Evolutionary conservation across 2,797 vertebrate species (phyloP).

Genomic region (Borostomias antarcticus): DNA sequence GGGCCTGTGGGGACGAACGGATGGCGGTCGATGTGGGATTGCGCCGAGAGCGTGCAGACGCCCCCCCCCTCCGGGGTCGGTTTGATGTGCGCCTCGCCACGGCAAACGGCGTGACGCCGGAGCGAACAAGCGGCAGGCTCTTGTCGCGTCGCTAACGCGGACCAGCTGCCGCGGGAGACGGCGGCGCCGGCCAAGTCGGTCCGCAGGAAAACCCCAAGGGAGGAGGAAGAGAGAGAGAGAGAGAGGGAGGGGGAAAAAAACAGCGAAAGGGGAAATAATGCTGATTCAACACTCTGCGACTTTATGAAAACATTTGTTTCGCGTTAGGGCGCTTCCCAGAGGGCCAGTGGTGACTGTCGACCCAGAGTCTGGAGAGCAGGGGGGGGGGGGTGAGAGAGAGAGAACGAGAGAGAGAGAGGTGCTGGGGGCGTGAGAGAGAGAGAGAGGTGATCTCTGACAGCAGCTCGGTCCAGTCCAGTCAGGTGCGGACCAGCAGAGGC

Average conservation of each 20-base stretch:
- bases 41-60: too few species aligned
- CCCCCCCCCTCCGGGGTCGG: too few species aligned
- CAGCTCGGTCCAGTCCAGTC: too few species aligned
- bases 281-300: constrained; percentile 68
- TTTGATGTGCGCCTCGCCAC: too few species aligned
- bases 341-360: constrained; percentile 47
- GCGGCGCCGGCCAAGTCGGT: constrained; percentile 47
- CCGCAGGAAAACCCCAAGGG: constrained; percentile 15
- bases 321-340: constrained; percentile 50
- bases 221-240: constrained; percentile 6
- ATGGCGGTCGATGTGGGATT: too few species aligned
- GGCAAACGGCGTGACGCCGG: too few species aligned
- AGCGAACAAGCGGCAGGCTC: too few species aligned
- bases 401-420: too few species aligned
- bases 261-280: constrained; percentile 60
- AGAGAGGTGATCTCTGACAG: too few species aligned
- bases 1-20: too few species aligned
- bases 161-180: constrained; percentile 65
- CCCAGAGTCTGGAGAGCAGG: constrained; percentile 39
- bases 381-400: background rate
- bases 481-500: too few species aligned
- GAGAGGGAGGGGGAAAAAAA: constrained; percentile 28
- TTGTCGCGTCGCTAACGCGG: constrained; percentile 60
- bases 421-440: too few species aligned
- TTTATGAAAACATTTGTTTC: constrained; percentile 76